Base-by-base conservation (phyloP, 2,888 invertebrate genomes). In the Lysandra coridon region DNA sequence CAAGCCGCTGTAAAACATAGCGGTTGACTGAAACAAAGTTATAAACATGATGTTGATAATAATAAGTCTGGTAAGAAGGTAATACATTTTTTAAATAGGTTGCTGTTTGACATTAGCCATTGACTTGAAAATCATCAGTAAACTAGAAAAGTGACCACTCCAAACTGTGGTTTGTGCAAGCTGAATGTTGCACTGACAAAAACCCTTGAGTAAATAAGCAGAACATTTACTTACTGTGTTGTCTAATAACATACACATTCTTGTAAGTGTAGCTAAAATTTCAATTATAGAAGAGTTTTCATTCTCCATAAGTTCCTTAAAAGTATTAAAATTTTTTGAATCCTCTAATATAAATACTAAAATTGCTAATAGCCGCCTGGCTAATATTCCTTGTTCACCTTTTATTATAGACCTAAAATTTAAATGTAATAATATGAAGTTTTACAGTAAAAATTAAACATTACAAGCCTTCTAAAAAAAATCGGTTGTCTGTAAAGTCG, bases 341-440 rank as follows among this genome's bases (percentile, higher is more conserved):
- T 84, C 81, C 73, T 87, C 85, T 80, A 90, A 80, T 53, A 90
- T 79, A 62, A 83, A 83, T 12, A 86, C 84, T 14, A 91, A 79
- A 10, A 86, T 82, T 1, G 88, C 87, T 0, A 86, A 82, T 82
- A 90, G 83, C 64, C 92, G 84, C 62, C 94, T 86, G 0, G 90
- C 86, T 44, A 86, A 49, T 23, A 92, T 86, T 1, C 87, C 91
- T 83, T 94, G 93, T 80, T 94, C 94, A 78, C 92, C 91, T 83
- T 89, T 91, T 83, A 86, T 91, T 17, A 94, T 79, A 3, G 85
- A 80, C 23, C 93, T 93, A 86, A 60, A 89, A 87, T 23, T n/a
- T 7, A 7, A 62, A 64, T 0, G 23, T 62, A n/a, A n/a, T 23
- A 62, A 23, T 60, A n/a, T n/a, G 5, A 23, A 23, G 2, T 10